Evolutionary conservation across 2,113 vertebrate genomes (phyloP).

Genomic region (Oreochromis tanganicae): DNA sequence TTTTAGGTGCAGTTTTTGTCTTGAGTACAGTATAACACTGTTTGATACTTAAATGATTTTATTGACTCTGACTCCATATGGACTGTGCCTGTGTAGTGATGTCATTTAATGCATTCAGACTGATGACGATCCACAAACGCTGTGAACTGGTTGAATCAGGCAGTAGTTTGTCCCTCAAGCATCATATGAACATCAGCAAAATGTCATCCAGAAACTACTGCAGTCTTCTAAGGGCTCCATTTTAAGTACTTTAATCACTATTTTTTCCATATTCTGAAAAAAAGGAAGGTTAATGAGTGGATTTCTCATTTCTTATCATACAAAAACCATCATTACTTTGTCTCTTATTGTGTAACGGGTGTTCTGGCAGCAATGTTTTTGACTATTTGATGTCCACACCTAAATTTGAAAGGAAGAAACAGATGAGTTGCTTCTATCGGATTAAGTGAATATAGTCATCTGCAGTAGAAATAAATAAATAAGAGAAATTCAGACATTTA

Average conservation of each 20-base stretch:
- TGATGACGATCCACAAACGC: background rate
- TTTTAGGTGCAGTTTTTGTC: background rate
- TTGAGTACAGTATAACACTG: background rate
- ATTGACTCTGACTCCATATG: background rate
- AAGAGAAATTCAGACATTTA: background rate
- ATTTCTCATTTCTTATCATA: background rate
- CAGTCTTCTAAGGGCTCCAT: background rate
- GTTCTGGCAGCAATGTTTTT: background rate
- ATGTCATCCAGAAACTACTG: constrained; percentile 2
- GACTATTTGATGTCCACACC: background rate
- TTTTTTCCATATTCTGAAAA: background rate
- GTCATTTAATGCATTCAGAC: background rate
- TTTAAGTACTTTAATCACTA: background rate
- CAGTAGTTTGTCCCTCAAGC: background rate
- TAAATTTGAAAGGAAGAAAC: background rate
- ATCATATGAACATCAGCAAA: background rate
- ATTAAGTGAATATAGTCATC: background rate
- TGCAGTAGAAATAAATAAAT: background rate
- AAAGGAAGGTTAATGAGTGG: background rate
- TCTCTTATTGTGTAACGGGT: background rate
- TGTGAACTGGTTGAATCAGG: background rate
- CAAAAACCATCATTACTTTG: background rate
- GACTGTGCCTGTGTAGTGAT: background rate
- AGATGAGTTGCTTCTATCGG: background rate
- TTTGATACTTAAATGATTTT: background rate